Conservation (phyloP, 2,113 vertebrate genomes). For the Promerops cafer region DNA sequence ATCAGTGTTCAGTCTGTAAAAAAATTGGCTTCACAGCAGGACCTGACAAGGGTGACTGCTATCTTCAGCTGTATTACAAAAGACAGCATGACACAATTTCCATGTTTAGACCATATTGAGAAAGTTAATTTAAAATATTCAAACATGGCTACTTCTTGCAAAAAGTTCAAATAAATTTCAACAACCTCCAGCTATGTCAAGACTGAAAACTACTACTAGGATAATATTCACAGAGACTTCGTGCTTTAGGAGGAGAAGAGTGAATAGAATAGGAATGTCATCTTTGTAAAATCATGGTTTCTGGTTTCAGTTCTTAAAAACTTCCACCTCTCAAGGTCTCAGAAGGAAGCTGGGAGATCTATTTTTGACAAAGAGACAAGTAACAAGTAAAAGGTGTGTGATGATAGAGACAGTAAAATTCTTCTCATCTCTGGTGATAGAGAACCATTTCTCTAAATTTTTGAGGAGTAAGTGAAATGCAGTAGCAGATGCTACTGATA, state of each 20-base stretch:
- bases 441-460: not conserved
- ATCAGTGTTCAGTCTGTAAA: not conserved
- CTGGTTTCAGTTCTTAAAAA: not conserved
- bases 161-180: not conserved
- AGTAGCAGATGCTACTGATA: not conserved
- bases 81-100: not conserved
- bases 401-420: not conserved
- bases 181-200: not conserved
- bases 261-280: not conserved
- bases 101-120: not conserved
- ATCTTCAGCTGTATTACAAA: not conserved
- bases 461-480: not conserved
- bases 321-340: not conserved
- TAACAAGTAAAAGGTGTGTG: not conserved
- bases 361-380: not conserved
- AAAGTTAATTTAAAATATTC: not conserved
- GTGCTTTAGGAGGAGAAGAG: not conserved
- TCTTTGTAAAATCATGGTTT: not conserved
- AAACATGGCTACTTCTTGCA: not conserved
- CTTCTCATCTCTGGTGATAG: not conserved
- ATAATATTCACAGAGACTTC: not conserved
- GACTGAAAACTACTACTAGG: not conserved
- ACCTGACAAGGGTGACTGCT: not conserved
- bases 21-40: not conserved
- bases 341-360: not conserved